Conservation (phyloP, 2,888 invertebrate genomes). For the Ormyrus thymus region DNA sequence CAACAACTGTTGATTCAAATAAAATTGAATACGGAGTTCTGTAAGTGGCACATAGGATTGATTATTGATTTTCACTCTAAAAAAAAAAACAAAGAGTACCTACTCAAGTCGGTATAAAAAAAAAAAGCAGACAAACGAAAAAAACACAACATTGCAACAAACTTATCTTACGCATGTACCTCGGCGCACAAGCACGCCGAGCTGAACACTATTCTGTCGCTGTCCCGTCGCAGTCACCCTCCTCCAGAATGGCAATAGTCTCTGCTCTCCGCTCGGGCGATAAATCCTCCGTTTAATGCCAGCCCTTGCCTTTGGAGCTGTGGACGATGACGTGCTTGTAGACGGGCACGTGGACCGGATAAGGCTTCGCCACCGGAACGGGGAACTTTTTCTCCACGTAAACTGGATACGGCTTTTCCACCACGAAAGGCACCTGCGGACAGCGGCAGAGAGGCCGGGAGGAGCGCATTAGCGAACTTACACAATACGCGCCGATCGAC, state of each 20-base stretch:
- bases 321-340: slow-evolving; percentile 76
- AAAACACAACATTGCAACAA: neutral
- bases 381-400: slow-evolving; percentile 78
- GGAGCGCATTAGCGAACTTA: slow-evolving; percentile 23
- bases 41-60: too few species aligned
- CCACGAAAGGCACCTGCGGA: slow-evolving; percentile 76
- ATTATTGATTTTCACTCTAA: too few species aligned
- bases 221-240: too few species aligned
- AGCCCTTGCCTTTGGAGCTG: slow-evolving; percentile 66
- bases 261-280: too few species aligned
- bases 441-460: slow-evolving; percentile 20
- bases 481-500: slow-evolving; percentile 11
- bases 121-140: too few species aligned
- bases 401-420: slow-evolving; percentile 79
- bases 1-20: too few species aligned
- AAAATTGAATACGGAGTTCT: too few species aligned
- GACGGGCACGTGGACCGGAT: slow-evolving; percentile 78
- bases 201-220: neutral
- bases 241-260: too few species aligned
- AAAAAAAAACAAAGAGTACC: too few species aligned
- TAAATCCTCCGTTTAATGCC: slow-evolving; percentile 48
- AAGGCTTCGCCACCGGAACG: slow-evolving; percentile 78
- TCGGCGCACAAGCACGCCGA: neutral
- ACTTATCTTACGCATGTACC: slow-evolving; percentile 8
- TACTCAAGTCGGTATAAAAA: too few species aligned